Evolutionary conservation across 2,797 vertebrate genomes (phyloP), one percentile per base, ranked within the genome.

Genomic region (Gymnoscopelus braueri): DNA sequence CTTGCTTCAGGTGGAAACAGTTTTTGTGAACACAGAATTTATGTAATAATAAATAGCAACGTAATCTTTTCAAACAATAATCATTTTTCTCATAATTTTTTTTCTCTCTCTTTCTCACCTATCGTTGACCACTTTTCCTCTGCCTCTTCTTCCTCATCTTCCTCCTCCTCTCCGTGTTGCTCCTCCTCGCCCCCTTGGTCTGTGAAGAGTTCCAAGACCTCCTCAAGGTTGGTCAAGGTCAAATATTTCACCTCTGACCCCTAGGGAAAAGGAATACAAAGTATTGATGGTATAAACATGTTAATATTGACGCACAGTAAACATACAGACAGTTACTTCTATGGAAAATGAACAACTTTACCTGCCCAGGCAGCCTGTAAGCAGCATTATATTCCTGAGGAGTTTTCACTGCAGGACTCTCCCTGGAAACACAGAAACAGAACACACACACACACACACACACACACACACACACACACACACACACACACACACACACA

Each of bases 341-440:
- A 10, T 44, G 39, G 39, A 44, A 10, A 44, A 44, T 9, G 1
- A 44, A 7, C 8, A 44, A 44, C 60, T 91, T 69, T 77, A 98
- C 97, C 95, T 95, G 91, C 24, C 93, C 94, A 0, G 95, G 88
- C 32, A 93, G 93, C 88, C 93, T 95, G 84, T 96, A 93, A 35
- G 95, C 95, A 1, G 94, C 90, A 3, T 98, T 99, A 19, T 92
- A 93, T 4, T 83, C 85, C 0, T 84, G 80, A n/a, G 94, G 92
- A 60, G 95, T 77, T 39, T 94, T 92, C 62, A 92, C 79, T 5
- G 87, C 74, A 0, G 91, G 83, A 15, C 84, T 91, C 77, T 94
- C 92, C 82, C 97, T 97, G 80, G 23, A 3, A 12, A 69, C 8
- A 63, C 9, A 79, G 3, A 56, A 5, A 51, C n/a, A n/a, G n/a